Percentiles rank a stretch among this genome's conserved stretches.
phyloP scores from a whole-genome alignment of 2,113 vertebrate species.

The Syngnathoides biaculeatus region DNA sequence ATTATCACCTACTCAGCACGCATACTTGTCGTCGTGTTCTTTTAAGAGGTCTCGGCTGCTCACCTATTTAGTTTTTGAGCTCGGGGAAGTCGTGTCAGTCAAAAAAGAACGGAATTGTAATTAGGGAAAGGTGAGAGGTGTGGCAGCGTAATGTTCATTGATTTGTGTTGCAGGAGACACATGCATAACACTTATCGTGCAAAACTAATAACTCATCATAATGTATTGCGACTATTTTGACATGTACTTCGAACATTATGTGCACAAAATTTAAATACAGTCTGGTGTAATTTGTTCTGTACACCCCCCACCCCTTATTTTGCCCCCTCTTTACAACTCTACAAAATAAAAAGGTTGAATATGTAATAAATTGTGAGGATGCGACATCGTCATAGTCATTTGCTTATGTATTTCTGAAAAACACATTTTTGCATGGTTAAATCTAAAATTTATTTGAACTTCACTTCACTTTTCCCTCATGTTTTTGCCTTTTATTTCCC shows the following conservation, averaged over 20 bases:
- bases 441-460: too few species aligned
- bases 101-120: slow-evolving; percentile 30
- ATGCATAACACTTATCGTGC: too few species aligned
- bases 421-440: too few species aligned
- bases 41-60: slow-evolving; percentile 36
- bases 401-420: too few species aligned
- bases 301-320: too few species aligned
- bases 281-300: background rate
- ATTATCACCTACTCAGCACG: slow-evolving; percentile 59
- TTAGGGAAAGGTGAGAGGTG: slow-evolving; percentile 19
- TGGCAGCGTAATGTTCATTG: background rate
- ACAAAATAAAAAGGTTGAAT: too few species aligned
- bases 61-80: slow-evolving; percentile 36
- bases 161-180: background rate
- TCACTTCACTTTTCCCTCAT: too few species aligned
- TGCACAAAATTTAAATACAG: background rate
- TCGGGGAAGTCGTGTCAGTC: slow-evolving; percentile 5
- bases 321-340: too few species aligned
- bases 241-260: background rate
- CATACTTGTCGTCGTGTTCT: slow-evolving; percentile 42
- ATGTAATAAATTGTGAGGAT: too few species aligned
- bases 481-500: too few species aligned
- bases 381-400: too few species aligned
- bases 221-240: background rate
- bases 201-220: background rate